A percentile compares a stretch with the other conserved stretches of the same genome.
Evolutionary conservation across 1,140 invertebrate genomes (phyloP).

Genomic region (Adelges cooleyi): DNA sequence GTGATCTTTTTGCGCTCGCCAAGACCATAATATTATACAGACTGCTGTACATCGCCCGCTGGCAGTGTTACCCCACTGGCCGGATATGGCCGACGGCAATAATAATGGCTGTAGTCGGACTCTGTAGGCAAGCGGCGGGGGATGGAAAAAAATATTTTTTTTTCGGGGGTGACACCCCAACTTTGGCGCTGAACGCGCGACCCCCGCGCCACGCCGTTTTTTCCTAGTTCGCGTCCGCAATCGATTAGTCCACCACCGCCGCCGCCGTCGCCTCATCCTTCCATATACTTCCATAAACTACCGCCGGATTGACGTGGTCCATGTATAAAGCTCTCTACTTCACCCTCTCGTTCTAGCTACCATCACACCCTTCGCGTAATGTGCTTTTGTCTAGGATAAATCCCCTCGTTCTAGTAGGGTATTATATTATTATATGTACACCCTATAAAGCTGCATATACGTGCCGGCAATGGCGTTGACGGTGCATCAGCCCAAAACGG

Average conservation of each 20-base stretch:
- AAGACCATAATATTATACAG: background rate
- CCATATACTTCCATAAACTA: background rate
- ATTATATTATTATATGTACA: too few species aligned
- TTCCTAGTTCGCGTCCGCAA: background rate
- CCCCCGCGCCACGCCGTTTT: background rate
- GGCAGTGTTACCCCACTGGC: background rate
- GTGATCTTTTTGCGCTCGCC: background rate
- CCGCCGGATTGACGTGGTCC: slow-evolving; percentile 8
- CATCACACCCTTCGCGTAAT: too few species aligned
- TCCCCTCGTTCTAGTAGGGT: background rate
- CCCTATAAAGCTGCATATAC: too few species aligned
- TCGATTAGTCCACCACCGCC: background rate
- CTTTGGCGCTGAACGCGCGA: slow-evolving; percentile 2
- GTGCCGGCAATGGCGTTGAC: background rate
- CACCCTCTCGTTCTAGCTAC: background rate
- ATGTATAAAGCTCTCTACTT: slow-evolving; percentile 1
- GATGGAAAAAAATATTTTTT: slow-evolving; percentile 5
- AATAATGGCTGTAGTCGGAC: slow-evolving; percentile 7
- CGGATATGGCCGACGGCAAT: slow-evolving; percentile 6
- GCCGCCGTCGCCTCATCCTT: background rate
- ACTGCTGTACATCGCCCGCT: background rate
- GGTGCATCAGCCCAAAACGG: background rate
- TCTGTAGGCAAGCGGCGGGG: background rate
- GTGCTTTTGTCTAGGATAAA: slow-evolving; percentile 19
- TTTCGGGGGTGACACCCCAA: slow-evolving; percentile 26